These are phyloP conservation scores for Lapara coniferarum DNA, from an alignment of 2,888 invertebrate species.

Conservation along the genomic window DNA sequence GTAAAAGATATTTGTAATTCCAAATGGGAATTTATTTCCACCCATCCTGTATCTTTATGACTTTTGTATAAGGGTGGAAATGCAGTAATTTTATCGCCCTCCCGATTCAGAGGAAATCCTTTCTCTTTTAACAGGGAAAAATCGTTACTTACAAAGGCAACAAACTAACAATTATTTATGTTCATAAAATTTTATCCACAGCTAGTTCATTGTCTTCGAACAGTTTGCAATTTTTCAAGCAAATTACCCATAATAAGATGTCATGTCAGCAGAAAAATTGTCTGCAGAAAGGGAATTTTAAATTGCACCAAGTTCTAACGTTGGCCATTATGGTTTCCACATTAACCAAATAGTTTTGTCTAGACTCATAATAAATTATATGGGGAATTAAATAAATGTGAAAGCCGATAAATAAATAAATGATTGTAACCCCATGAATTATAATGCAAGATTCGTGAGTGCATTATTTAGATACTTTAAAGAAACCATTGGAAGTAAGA, in stretches of 20 bases:
- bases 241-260: background rate
- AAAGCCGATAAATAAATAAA: no score
- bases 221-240: constrained; percentile 8
- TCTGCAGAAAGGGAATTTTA: background rate
- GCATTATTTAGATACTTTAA: no score
- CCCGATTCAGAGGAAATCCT: no score
- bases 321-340: background rate
- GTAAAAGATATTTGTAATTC: background rate
- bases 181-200: background rate
- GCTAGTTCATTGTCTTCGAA: background rate
- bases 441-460: no score
- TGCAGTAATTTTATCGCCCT: no score
- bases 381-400: background rate
- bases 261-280: background rate
- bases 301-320: background rate
- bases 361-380: background rate
- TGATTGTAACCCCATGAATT: no score
- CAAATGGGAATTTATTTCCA: no score
- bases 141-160: no score
- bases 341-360: background rate
- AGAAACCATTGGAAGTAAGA: no score
- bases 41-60: no score
- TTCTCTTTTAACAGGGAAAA: no score
- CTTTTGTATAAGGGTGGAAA: no score
- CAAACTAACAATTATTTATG: background rate